Evolutionary conservation across 2,888 invertebrate species (phyloP).

Genomic region (Orthosia incerta): DNA sequence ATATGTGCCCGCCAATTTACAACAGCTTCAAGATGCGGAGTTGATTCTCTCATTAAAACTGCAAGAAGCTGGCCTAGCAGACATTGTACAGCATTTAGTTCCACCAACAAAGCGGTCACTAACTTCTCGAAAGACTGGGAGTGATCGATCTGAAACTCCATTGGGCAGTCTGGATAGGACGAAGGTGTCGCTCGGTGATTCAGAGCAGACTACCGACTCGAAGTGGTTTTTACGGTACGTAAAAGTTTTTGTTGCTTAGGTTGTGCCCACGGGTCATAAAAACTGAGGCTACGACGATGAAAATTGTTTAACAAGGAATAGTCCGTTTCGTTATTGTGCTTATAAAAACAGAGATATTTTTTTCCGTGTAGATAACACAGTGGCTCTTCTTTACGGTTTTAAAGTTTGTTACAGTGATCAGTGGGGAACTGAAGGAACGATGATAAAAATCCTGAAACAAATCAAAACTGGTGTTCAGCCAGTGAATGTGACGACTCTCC

Average conservation of each 20-base stretch:
- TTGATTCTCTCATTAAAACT: constrained; percentile 74
- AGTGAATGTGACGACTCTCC: constrained; percentile 71
- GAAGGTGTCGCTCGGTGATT: constrained; percentile 85
- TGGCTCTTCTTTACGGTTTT: too few species aligned
- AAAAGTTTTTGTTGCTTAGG: not conserved
- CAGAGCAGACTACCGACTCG: constrained; percentile 81
- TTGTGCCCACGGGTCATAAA: too few species aligned
- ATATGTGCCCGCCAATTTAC: constrained; percentile 74
- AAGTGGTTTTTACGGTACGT: constrained; percentile 80
- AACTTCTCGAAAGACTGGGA: constrained; percentile 56
- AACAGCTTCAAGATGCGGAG: constrained; percentile 60
- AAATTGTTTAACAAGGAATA: not conserved
- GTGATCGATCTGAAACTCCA: constrained; percentile 79
- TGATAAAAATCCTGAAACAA: constrained; percentile 77
- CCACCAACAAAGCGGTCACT: constrained; percentile 34
- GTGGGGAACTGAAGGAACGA: constrained; percentile 85
- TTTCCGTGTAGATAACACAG: not conserved
- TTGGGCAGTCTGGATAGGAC: constrained; percentile 86
- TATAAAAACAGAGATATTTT: not conserved
- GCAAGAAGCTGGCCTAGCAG: constrained; percentile 78
- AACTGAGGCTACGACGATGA: not conserved
- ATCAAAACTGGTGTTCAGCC: constrained; percentile 62
- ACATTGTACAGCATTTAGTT: constrained; percentile 61
- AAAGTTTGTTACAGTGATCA: constrained; percentile 73
- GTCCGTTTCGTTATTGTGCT: not conserved